Evolutionary conservation across 2,797 vertebrate species (phyloP).

Genomic region (Melanotaenia nigrans): DNA sequence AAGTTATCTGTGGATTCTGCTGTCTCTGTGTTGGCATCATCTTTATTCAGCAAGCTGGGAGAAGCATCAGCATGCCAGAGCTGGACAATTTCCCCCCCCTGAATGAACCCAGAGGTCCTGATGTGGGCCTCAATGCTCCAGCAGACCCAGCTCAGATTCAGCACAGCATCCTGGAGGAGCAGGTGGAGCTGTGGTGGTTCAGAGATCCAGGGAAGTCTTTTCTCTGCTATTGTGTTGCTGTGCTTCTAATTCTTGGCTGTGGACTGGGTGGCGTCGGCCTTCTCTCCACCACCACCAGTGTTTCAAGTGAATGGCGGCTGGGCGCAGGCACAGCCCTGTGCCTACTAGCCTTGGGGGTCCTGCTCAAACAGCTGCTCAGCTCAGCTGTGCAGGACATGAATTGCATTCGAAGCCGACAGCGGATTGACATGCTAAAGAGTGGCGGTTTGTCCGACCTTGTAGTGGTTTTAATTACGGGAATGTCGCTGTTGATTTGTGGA

Average conservation of each 20-base stretch:
- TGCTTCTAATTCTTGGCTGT: conserved; percentile 90
- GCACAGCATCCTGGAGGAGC: conserved; percentile 92
- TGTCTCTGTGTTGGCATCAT: conserved; percentile 44
- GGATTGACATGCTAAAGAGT: conserved; percentile 92
- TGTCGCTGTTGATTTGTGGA: conserved; percentile 89
- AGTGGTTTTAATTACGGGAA: conserved; percentile 88
- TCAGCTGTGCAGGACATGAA: conserved; percentile 99
- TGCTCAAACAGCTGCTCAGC: conserved; percentile 96
- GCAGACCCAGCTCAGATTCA: conserved; percentile 85
- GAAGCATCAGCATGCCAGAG: conserved; percentile 83
- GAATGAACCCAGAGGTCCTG: conserved; percentile 53
- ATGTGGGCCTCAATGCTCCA: conserved; percentile 66
- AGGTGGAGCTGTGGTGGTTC: conserved; percentile 99
- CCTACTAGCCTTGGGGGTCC: conserved; percentile 90
- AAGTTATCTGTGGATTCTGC: conserved; percentile 26
- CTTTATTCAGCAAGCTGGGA: conserved; percentile 51
- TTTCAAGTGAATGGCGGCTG: conserved; percentile 94
- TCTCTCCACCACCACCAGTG: conserved; percentile 94
- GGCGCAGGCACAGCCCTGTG: conserved; percentile 91
- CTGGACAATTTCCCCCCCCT: conserved; percentile 81
- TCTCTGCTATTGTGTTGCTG: conserved; percentile 90
- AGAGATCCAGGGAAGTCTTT: conserved; percentile 91
- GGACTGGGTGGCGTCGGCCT: conserved; percentile 92
- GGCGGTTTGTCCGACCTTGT: conserved; percentile 90
- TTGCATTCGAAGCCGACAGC: conserved; percentile 89